These are phyloP conservation scores for Gallinago jamesoni DNA, from an alignment of 2,113 vertebrate species.

Conservation along the genomic window DNA sequence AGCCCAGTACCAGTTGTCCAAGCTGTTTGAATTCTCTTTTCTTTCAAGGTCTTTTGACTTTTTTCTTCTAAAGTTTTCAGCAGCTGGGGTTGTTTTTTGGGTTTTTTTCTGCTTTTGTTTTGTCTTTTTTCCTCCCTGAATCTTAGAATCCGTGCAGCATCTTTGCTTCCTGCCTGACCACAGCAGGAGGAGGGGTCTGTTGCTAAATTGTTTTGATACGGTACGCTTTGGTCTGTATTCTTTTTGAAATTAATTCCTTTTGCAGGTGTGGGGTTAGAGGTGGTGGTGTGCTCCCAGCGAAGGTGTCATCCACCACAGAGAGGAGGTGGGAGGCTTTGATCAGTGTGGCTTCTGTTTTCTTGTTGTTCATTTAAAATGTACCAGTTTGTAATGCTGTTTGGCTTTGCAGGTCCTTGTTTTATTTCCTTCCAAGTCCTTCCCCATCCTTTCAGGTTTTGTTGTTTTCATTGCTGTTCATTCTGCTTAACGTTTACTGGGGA, in stretches of 20 bases:
- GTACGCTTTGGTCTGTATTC: constrained; percentile 46
- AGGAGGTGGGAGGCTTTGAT: constrained; percentile 60
- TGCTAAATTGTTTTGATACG: constrained; percentile 53
- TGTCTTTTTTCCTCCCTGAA: neutral
- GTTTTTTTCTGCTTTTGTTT: neutral
- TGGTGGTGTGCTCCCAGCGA: constrained; percentile 34
- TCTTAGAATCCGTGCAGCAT: neutral
- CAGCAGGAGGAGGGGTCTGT: constrained; percentile 16
- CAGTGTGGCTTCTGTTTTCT: constrained; percentile 45
- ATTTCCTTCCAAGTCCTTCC: constrained; percentile 36
- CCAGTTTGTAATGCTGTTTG: constrained; percentile 39
- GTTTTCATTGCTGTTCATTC: constrained; percentile 39
- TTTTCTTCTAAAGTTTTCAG: constrained; percentile 32
- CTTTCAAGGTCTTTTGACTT: constrained; percentile 46
- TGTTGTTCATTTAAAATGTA: constrained; percentile 67
- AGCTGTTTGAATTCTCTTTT: constrained; percentile 46
- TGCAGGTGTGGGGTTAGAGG: constrained; percentile 67
- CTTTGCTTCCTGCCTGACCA: neutral
- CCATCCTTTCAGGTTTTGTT: constrained; percentile 18
- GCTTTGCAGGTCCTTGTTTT: constrained; percentile 35
- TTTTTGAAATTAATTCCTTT: constrained; percentile 65
- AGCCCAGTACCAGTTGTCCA: constrained; percentile 12
- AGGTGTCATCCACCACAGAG: constrained; percentile 41
- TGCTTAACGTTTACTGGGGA: neutral
- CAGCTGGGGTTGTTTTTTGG: neutral